Evolutionary conservation across 2,888 invertebrate species (phyloP).

Genomic region (Platycheirus rosarum): DNA sequence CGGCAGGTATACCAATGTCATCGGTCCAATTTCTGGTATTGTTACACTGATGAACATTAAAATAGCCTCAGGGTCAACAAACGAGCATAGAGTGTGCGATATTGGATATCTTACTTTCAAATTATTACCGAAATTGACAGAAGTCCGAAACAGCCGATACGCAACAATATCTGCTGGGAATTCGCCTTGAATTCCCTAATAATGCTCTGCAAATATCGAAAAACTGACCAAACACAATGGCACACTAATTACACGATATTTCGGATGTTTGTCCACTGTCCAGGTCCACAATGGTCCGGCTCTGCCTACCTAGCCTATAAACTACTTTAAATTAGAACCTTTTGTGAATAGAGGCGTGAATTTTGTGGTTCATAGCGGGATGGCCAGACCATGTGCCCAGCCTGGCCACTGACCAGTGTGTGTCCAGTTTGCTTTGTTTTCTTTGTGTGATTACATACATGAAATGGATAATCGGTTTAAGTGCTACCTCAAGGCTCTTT

Average conservation of each 20-base stretch:
- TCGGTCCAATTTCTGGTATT: slow-evolving; percentile 10
- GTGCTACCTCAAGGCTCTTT: slow-evolving; percentile 39
- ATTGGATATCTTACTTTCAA: slow-evolving; percentile 45
- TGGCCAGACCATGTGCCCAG: slow-evolving; percentile 30
- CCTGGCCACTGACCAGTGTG: slow-evolving; percentile 32
- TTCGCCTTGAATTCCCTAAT: slow-evolving; percentile 17
- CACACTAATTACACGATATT: slow-evolving; percentile 61
- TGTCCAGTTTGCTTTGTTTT: slow-evolving; percentile 35
- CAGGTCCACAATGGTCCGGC: too few species aligned
- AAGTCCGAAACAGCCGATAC: slow-evolving; percentile 6
- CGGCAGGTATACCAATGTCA: slow-evolving; percentile 17
- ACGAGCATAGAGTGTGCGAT: neutral
- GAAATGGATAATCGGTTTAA: slow-evolving; percentile 66
- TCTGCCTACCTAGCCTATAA: slow-evolving; percentile 8
- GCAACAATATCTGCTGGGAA: slow-evolving; percentile 22
- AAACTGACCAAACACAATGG: slow-evolving; percentile 54
- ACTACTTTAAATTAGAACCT: slow-evolving; percentile 54
- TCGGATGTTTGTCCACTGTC: slow-evolving; percentile 45
- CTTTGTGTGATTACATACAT: slow-evolving; percentile 49
- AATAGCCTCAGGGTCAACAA: slow-evolving; percentile 40
- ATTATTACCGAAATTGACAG: neutral
- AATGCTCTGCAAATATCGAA: slow-evolving; percentile 49
- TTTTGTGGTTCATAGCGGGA: slow-evolving; percentile 18
- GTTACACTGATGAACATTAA: slow-evolving; percentile 9
- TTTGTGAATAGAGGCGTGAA: slow-evolving; percentile 66